phyloP scores from a whole-genome alignment of 2,797 vertebrate species.

The Sarcophilus harrisii region DNA sequence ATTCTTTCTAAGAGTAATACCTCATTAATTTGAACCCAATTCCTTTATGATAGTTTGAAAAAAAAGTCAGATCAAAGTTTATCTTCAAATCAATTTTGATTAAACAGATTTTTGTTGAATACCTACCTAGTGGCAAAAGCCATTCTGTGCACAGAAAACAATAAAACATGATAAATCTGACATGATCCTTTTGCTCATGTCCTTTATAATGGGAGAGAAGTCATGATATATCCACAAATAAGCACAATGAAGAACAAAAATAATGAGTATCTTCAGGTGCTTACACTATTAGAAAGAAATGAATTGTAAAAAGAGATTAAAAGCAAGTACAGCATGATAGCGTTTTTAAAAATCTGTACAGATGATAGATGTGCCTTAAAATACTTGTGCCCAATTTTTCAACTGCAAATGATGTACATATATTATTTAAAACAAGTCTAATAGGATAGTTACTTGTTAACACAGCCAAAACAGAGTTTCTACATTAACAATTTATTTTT shows the following conservation, averaged over 20 bases:
- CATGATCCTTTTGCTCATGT: not conserved
- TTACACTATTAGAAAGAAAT: not conserved
- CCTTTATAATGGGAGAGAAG: not conserved
- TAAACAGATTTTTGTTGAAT: not conserved
- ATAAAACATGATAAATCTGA: not conserved
- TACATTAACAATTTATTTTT: not conserved
- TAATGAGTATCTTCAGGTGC: not conserved
- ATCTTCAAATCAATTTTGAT: not conserved
- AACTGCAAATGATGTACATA: not conserved
- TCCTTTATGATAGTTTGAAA: not conserved
- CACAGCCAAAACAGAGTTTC: not conserved
- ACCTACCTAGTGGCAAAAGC: not conserved
- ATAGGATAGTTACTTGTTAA: not conserved
- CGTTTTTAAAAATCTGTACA: not conserved
- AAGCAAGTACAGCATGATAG: not conserved
- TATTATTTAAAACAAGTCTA: not conserved
- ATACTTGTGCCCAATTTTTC: not conserved
- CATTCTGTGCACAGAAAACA: not conserved
- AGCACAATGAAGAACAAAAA: not conserved
- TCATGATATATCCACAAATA: not conserved
- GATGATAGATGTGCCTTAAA: not conserved
- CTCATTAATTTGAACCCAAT: not conserved
- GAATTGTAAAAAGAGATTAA: not conserved
- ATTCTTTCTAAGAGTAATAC: not conserved
- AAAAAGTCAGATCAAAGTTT: not conserved